These are phyloP conservation scores for Dendrolimus kikuchii DNA, from an alignment of 1,140 invertebrate species.

Conservation along the genomic window DNA sequence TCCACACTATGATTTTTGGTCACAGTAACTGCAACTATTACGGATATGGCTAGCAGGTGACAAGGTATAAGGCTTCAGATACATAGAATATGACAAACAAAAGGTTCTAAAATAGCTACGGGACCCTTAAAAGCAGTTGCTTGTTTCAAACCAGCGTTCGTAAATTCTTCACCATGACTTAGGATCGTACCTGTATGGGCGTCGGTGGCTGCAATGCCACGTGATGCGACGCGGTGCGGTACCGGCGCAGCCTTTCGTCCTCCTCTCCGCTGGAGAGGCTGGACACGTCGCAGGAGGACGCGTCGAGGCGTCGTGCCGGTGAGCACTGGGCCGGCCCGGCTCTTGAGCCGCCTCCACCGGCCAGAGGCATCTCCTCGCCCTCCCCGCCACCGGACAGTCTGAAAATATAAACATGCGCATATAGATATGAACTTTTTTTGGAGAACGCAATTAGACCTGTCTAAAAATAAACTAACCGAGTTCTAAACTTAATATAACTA, in stretches of 20 bases:
- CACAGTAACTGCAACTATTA: too few relatives aligned
- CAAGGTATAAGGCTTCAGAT: too few relatives aligned
- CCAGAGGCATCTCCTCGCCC: constrained; percentile 61
- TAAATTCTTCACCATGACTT: constrained; percentile 2
- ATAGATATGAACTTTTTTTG: too few relatives aligned
- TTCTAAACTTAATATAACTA: too few relatives aligned
- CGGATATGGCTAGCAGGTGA: too few relatives aligned
- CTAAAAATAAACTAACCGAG: too few relatives aligned
- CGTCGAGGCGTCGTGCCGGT: constrained; percentile 55
- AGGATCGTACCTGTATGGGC: constrained; percentile 8
- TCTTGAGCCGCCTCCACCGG: constrained; percentile 34
- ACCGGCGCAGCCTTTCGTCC: constrained; percentile 56
- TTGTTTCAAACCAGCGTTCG: too few relatives aligned
- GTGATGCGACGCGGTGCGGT: constrained; percentile 40
- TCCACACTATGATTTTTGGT: too few relatives aligned
- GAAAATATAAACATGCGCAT: constrained; percentile 6
- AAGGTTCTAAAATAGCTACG: too few relatives aligned
- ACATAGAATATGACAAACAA: too few relatives aligned
- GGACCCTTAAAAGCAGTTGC: too few relatives aligned
- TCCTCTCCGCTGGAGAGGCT: constrained; percentile 61
- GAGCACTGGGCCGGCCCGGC: constrained; percentile 59
- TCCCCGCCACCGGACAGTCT: constrained; percentile 61
- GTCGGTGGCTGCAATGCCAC: constrained; percentile 17
- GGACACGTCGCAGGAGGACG: constrained; percentile 63
- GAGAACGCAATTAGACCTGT: too few relatives aligned